These are phyloP conservation scores for Noctilio leporinus DNA, from an alignment of 2,113 vertebrate species.

Conservation along the genomic window DNA sequence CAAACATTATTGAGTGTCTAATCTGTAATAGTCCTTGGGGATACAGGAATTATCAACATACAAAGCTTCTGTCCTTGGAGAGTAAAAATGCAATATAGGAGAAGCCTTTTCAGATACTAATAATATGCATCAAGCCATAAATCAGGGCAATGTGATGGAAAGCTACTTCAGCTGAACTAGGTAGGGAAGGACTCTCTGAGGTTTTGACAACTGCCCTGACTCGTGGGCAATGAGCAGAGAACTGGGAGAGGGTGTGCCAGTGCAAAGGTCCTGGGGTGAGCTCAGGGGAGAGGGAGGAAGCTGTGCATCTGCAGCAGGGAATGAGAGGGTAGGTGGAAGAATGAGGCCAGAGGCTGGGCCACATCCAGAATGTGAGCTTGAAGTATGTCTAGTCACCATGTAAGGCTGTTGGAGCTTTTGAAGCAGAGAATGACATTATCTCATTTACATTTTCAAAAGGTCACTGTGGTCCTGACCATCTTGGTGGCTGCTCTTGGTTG, in stretches of 20 bases:
- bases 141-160: neutral
- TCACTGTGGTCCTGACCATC: too few species aligned
- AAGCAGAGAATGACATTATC: neutral
- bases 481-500: too few species aligned
- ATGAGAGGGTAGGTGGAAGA: too few species aligned
- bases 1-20: neutral
- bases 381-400: neutral
- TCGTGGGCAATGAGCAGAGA: neutral
- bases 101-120: neutral
- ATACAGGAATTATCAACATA: neutral
- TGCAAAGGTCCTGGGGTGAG: neutral
- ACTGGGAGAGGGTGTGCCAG: neutral
- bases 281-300: neutral
- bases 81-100: neutral
- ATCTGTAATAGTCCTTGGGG: neutral
- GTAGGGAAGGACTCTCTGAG: neutral
- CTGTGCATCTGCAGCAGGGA: neutral
- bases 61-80: neutral
- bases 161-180: neutral
- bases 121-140: neutral
- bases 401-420: neutral
- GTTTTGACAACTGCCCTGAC: neutral
- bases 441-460: neutral
- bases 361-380: neutral
- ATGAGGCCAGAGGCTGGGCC: neutral